Evolutionary conservation across 2,888 invertebrate species (phyloP).

Genomic region (Ectemnius continuus): DNA sequence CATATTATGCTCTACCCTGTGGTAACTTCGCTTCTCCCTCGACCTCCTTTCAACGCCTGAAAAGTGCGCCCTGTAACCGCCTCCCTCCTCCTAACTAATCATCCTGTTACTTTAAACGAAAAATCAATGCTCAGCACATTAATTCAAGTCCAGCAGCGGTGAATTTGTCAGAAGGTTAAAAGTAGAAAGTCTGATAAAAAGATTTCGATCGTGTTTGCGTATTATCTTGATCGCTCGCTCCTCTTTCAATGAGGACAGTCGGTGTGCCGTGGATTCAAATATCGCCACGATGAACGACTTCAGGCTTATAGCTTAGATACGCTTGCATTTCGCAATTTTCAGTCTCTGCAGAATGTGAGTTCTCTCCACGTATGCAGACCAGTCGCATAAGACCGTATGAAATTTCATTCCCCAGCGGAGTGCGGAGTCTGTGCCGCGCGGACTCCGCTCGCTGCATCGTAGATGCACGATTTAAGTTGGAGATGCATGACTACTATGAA

Average conservation of each 20-base stretch:
- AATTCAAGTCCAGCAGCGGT: background rate
- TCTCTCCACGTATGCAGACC: background rate
- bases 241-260: too few relatives aligned
- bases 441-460: conserved; percentile 16
- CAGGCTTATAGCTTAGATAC: conserved; percentile 21
- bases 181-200: too few relatives aligned
- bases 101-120: too few relatives aligned
- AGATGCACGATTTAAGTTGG: conserved; percentile 28
- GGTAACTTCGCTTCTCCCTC: background rate
- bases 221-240: too few relatives aligned
- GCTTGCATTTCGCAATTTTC: conserved; percentile 27
- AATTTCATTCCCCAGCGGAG: conserved; percentile 36
- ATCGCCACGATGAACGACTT: conserved; percentile 13
- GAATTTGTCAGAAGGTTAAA: too few relatives aligned
- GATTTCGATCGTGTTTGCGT: too few relatives aligned
- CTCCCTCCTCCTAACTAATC: too few relatives aligned
- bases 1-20: conserved; percentile 7
- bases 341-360: conserved; percentile 10
- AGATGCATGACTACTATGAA: conserved; percentile 22
- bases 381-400: conserved; percentile 31
- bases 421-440: conserved; percentile 15
- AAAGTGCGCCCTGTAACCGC: too few relatives aligned
- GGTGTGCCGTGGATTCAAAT: too few relatives aligned
- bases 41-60: background rate
- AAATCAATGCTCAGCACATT: background rate